Evolutionary conservation across 2,888 invertebrate species (phyloP).

Genomic region (Sclerodermus sp.): DNA sequence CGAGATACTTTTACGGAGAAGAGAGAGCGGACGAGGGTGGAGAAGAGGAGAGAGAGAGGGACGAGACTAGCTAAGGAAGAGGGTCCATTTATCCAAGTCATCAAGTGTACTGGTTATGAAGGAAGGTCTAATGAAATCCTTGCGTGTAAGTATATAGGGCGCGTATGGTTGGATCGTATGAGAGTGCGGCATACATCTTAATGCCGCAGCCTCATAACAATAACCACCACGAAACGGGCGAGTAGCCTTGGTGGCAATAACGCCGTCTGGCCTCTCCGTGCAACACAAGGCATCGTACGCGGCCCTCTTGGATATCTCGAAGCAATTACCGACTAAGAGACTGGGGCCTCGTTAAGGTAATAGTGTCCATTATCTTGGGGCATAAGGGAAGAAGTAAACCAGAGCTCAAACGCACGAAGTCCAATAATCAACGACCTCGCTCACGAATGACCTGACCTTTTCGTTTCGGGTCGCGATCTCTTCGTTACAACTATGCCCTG

Average conservation of each 20-base stretch:
- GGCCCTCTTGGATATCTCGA: slow-evolving; percentile 49
- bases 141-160: slow-evolving; percentile 23
- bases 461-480: background rate
- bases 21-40: no score
- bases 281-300: slow-evolving; percentile 37
- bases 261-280: slow-evolving; percentile 45
- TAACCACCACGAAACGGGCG: slow-evolving; percentile 50
- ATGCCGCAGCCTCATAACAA: slow-evolving; percentile 56
- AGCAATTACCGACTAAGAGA: slow-evolving; percentile 55
- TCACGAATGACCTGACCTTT: slow-evolving; percentile 21
- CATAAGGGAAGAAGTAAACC: slow-evolving; percentile 52
- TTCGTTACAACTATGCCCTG: no score
- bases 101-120: slow-evolving; percentile 46
- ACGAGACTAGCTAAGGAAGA: slow-evolving; percentile 39
- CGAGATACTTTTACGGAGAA: no score
- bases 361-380: slow-evolving; percentile 53
- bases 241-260: slow-evolving; percentile 50
- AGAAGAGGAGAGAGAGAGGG: slow-evolving; percentile 6
- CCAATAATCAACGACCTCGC: slow-evolving; percentile 38
- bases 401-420: slow-evolving; percentile 38
- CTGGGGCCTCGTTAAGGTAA: slow-evolving; percentile 54
- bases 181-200: slow-evolving; percentile 51
- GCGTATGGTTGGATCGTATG: slow-evolving; percentile 32
- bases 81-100: slow-evolving; percentile 44
- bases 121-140: slow-evolving; percentile 49